Conservation (phyloP, 2,888 invertebrate species). For the Gymnoscelis rufifasciata region DNA sequence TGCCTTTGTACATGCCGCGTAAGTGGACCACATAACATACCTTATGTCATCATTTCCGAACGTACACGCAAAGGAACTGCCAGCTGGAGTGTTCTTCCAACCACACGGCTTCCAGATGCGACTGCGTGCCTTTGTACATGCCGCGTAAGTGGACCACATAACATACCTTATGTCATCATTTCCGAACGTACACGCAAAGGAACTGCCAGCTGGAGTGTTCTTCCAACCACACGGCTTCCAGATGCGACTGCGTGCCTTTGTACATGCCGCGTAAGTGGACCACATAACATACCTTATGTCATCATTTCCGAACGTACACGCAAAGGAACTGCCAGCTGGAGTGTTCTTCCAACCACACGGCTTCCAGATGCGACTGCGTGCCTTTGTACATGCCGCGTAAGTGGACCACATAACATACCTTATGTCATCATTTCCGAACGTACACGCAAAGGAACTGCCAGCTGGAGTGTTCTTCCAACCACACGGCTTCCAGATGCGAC, state of each 20-base stretch:
- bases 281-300: too few species aligned
- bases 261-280: slow-evolving; percentile 79
- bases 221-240: slow-evolving; percentile 76
- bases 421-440: slow-evolving; percentile 77
- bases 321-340: slow-evolving; percentile 83
- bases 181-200: slow-evolving; percentile 80
- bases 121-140: slow-evolving; percentile 82
- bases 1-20: slow-evolving; percentile 81
- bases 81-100: slow-evolving; percentile 82
- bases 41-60: too few species aligned
- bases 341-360: slow-evolving; percentile 80
- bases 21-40: too few species aligned
- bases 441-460: slow-evolving; percentile 84
- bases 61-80: slow-evolving; percentile 82
- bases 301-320: slow-evolving; percentile 81
- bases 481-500: slow-evolving; percentile 73
- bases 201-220: slow-evolving; percentile 83
- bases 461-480: slow-evolving; percentile 81
- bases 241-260: slow-evolving; percentile 81
- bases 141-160: slow-evolving; percentile 64
- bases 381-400: slow-evolving; percentile 80
- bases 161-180: too few species aligned
- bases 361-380: slow-evolving; percentile 77
- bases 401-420: too few species aligned
- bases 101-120: slow-evolving; percentile 74